Evolutionary conservation across 2,113 vertebrate species (phyloP), one percentile per base, ranked within the genome.

Genomic region (Oreochromis spilurus): DNA sequence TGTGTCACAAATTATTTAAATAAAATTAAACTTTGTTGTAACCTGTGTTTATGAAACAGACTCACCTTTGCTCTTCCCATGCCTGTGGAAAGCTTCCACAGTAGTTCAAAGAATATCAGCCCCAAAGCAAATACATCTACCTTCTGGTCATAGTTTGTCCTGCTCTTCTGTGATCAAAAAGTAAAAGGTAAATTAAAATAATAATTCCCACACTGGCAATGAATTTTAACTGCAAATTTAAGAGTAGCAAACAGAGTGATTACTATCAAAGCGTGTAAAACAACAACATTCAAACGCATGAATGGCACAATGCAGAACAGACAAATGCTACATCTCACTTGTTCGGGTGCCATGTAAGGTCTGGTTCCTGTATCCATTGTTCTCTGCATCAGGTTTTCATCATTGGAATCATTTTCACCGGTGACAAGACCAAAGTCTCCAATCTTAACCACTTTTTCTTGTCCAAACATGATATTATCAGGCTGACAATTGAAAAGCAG

Each of bases 371-470:
- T 50, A 1, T 2, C 2, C 48, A 17, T 85, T 26, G 97, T 97
- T 88, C 96, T 94, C 6, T 92, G 87, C 8, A 82, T 7, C 17
- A 31, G 12, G 58, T 77, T 91, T 7, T 85, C 87, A 38, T 81
- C 90, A 2, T 54, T 5, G 9, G 84, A 85, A 50, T 65, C 52
- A 2, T 53, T 17, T 79, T 90, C 84, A 24, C 62, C 86, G 48
- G 97, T 97, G 83, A 96, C 97, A 24, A 99, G 96, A 72, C 98
- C 97, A 1, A 99, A 98, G 94, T 99, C 98, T 3, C 97, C 97
- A 21, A 99, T 98, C 95, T 98, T 98, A 88, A 98, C 92, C 26
- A 84, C 58, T 11, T 84, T 81, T 5, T 94, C 89, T 5, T 0
- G 12, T 10, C 97, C 96, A 91, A 99, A 92, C 90, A 99, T 96